These are phyloP conservation scores for Scaptomyza graminum DNA, from an alignment of 1,140 invertebrate species.

Conservation along the genomic window DNA sequence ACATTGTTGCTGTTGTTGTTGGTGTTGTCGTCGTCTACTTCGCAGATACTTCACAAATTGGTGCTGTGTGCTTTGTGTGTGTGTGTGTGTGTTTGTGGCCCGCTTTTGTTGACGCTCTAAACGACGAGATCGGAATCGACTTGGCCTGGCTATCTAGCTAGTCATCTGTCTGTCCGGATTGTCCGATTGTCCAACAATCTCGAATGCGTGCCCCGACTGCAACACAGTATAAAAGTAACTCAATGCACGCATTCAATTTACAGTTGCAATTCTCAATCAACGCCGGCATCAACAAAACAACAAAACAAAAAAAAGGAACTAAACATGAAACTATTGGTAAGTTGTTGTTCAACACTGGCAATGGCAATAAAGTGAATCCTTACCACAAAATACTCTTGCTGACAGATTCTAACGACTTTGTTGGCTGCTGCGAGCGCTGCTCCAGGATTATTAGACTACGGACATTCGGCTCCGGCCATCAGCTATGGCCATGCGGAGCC, in stretches of 20 bases:
- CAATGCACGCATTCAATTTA: slow-evolving; percentile 69
- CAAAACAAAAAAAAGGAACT: slow-evolving; percentile 41
- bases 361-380: slow-evolving; percentile 5
- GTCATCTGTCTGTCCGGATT: slow-evolving; percentile 51
- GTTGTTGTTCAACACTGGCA: slow-evolving; percentile 14
- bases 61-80: slow-evolving; percentile 49
- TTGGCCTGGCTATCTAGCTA: slow-evolving; percentile 45
- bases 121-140: slow-evolving; percentile 59
- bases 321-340: slow-evolving; percentile 75
- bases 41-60: slow-evolving; percentile 79
- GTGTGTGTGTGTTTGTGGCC: slow-evolving; percentile 44
- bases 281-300: slow-evolving; percentile 5
- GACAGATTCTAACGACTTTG: slow-evolving; percentile 60
- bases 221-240: slow-evolving; percentile 73
- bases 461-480: slow-evolving; percentile 39
- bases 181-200: slow-evolving; percentile 1
- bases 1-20: slow-evolving; percentile 26
- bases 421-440: slow-evolving; percentile 67
- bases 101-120: slow-evolving; percentile 69
- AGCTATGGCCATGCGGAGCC: slow-evolving; percentile 61
- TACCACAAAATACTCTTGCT: neutral
- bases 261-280: slow-evolving; percentile 70
- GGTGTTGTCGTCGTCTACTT: slow-evolving; percentile 40
- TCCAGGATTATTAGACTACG: slow-evolving; percentile 53
- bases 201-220: slow-evolving; percentile 7